These are phyloP conservation scores for Psittacula echo DNA, from an alignment of 2,797 vertebrate genomes.

Conservation along the genomic window DNA sequence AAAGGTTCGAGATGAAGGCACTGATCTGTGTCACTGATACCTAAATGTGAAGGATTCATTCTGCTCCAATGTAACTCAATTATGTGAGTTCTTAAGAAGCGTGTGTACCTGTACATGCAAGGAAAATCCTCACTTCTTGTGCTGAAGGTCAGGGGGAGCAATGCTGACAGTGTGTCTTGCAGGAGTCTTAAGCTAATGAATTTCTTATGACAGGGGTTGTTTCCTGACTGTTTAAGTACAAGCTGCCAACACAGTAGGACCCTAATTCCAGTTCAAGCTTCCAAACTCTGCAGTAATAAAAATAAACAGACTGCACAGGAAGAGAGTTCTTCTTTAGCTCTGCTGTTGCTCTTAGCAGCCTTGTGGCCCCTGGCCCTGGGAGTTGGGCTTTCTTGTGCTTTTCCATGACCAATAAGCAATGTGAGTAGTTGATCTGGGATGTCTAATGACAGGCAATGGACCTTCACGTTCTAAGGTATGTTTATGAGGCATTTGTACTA, in stretches of 20 bases:
- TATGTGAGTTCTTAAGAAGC: not conserved
- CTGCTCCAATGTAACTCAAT: not conserved
- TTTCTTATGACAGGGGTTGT: not conserved
- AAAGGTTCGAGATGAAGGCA: not conserved
- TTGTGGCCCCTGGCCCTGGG: not conserved
- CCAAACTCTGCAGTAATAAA: not conserved
- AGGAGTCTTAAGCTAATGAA: not conserved
- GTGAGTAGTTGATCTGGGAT: fast-evolving
- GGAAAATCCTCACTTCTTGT: fast-evolving
- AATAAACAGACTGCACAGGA: not conserved
- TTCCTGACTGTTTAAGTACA: not conserved
- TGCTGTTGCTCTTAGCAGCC: not conserved
- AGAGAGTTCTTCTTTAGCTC: not conserved
- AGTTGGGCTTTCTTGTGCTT: not conserved
- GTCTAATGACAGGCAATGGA: too few species aligned
- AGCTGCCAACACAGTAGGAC: not conserved
- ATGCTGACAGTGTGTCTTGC: not conserved
- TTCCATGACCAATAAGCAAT: not conserved
- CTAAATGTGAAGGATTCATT: not conserved
- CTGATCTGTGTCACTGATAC: not conserved
- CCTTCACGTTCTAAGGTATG: not conserved
- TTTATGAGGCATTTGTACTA: not conserved
- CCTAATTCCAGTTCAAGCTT: not conserved
- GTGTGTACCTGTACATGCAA: fast-evolving
- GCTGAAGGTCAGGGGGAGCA: not conserved